Evolutionary conservation across 2,888 invertebrate genomes (phyloP), one percentile per base, ranked within the genome.

Genomic region (Phorcus lineatus): DNA sequence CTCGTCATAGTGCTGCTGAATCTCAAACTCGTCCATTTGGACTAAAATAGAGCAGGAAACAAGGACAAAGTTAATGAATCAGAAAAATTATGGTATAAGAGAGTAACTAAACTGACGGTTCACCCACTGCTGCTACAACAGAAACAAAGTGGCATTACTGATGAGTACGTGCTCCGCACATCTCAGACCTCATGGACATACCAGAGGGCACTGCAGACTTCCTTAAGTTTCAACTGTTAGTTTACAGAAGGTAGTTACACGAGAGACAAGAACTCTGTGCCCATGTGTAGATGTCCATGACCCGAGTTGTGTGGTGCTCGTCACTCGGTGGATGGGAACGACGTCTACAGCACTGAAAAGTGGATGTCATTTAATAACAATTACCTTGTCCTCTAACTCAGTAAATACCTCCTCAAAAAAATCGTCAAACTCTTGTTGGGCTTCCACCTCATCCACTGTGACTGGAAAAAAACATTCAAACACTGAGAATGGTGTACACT

Each of bases 371-470:
- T 16, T 40, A 47, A 47, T 47, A 22, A 19, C 7, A 47, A 40
- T 88, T 92, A 95, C 95, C 93, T 99, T 99, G 92, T 98, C 98
- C 94, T 99, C 99, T 91, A 99, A 97, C 93, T 99, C 99, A 0
- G 98, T 97, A 94, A 99, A 99, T 0, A 99, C 98, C 94, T 99
- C 99, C 94, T 99, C 99, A 93, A 99, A 99, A 94, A 99, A 99
- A 92, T 99, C 99, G 92, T 99, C 99, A 93, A 98, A 99, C 94
- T 99, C 99, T 94, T 98, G 97, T 93, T 99, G 99, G 96, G 98
- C 98, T 94, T 99, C 98, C 93, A 98, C 98, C 92, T 99, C 99
- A 0, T 97, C 97, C 84, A 91, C 88, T 77, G 85, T 88, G 55
- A 91, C 92, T 91, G 89, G 87, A 88, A 89, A 74, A 86, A 80